phyloP scores from a whole-genome alignment of 2,888 invertebrate species.

The Athalia circularis region DNA sequence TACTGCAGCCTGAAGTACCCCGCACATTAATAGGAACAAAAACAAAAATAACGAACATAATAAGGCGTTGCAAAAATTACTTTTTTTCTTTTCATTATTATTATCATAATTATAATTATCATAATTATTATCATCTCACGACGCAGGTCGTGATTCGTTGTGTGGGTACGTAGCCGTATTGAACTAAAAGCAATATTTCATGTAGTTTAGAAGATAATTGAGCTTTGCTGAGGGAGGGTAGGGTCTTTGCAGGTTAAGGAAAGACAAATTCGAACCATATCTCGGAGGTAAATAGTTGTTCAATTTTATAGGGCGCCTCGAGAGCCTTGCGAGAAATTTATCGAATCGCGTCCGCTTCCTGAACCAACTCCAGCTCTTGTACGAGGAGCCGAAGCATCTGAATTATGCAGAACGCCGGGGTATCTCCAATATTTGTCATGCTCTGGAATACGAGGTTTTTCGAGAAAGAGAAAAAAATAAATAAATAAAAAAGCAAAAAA shows the following conservation, averaged over 20 bases:
- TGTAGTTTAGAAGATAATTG: neutral
- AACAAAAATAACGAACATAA: too few relatives aligned
- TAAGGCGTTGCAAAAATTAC: too few relatives aligned
- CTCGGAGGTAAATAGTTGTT: constrained; percentile 35
- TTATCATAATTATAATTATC: too few relatives aligned
- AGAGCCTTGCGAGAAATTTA: constrained; percentile 13
- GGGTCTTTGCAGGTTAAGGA: neutral
- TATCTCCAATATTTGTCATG: constrained; percentile 22
- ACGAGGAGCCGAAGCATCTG: constrained; percentile 9
- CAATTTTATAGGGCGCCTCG: constrained; percentile 26
- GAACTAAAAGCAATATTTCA: neutral
- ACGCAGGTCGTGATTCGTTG: too few relatives aligned
- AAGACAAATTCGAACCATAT: constrained; percentile 26
- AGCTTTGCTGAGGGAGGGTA: neutral
- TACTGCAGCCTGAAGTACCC: too few relatives aligned
- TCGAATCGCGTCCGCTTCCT: neutral
- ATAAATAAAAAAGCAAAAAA: neutral
- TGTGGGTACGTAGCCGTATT: neutral
- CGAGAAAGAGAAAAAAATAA: neutral
- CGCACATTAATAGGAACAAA: too few relatives aligned
- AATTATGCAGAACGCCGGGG: constrained; percentile 22
- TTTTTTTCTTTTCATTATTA: too few relatives aligned
- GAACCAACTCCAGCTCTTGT: neutral
- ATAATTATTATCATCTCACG: too few relatives aligned
- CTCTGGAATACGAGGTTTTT: constrained; percentile 6